These are phyloP conservation scores for Acromyrmex echinatior DNA, from an alignment of 1,140 invertebrate species.

Conservation along the genomic window DNA sequence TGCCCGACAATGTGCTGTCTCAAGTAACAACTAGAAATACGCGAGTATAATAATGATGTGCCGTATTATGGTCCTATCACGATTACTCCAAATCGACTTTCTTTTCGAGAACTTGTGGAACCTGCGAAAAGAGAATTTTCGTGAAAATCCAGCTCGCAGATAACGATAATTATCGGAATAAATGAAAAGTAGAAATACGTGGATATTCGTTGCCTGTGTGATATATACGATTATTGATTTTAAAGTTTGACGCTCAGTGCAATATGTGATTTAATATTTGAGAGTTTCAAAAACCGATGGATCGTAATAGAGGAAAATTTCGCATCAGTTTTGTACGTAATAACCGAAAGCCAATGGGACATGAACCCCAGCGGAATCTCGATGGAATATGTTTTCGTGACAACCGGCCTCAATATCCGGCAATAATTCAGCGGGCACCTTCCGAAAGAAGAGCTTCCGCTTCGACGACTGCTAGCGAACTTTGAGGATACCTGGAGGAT, in stretches of 20 bases:
- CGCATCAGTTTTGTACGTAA: not conserved
- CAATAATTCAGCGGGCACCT: constrained; percentile 33
- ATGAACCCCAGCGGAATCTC: not conserved
- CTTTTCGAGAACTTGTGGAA: not conserved
- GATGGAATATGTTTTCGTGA: constrained; percentile 15
- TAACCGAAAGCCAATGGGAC: constrained; percentile 13
- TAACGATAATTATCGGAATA: constrained; percentile 10
- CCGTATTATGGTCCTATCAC: not conserved
- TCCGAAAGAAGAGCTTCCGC: constrained; percentile 39
- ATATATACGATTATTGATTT: constrained; percentile 9
- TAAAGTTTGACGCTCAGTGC: not conserved
- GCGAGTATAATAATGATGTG: constrained; percentile 6
- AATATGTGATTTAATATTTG: constrained; percentile 38
- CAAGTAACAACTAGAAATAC: constrained; percentile 64
- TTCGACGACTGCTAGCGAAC: not conserved
- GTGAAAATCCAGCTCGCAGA: not conserved
- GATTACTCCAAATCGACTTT: not conserved
- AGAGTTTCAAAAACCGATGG: constrained; percentile 9
- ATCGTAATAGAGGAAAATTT: constrained; percentile 16
- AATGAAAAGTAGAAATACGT: not conserved
- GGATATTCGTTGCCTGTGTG: not conserved
- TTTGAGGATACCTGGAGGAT: constrained; percentile 2
- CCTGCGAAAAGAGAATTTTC: not conserved
- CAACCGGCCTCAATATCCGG: constrained; percentile 28
- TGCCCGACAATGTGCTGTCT: constrained; percentile 36